Evolutionary conservation across 2,888 invertebrate genomes (phyloP).

Genomic region (Cosmopolites sordidus): DNA sequence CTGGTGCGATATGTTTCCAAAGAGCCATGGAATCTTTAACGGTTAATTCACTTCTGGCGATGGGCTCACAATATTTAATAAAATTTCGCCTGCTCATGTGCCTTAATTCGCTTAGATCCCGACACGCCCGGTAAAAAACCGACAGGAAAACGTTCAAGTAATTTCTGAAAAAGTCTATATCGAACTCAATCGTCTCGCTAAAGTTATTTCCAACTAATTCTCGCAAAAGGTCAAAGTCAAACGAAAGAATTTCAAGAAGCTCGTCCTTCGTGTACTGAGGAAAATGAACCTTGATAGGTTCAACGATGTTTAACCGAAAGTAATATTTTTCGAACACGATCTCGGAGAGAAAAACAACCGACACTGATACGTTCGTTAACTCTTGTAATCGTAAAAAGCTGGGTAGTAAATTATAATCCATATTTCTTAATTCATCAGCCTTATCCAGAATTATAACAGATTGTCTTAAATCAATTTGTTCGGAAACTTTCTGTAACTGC

Average conservation of each 20-base stretch:
- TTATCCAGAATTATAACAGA: conserved; percentile 73
- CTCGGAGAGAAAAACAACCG: conserved; percentile 72
- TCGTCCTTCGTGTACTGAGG: conserved; percentile 78
- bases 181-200: conserved; percentile 34
- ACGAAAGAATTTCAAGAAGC: conserved; percentile 50
- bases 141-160: conserved; percentile 79
- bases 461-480: conserved; percentile 47
- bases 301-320: conserved; percentile 62
- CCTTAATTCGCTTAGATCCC: conserved; percentile 78
- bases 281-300: conserved; percentile 71
- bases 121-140: conserved; percentile 78
- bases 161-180: conserved; percentile 63
- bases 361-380: conserved; percentile 65
- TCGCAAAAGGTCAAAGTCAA: conserved; percentile 43
- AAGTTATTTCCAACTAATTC: conserved; percentile 33
- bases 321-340: conserved; percentile 78
- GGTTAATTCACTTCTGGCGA: conserved; percentile 61
- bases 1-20: conserved; percentile 76
- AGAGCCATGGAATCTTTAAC: conserved; percentile 64
- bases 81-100: conserved; percentile 77
- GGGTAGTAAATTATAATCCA: conserved; percentile 70
- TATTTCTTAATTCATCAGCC: conserved; percentile 71
- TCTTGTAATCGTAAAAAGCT: conserved; percentile 71
- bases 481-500: conserved; percentile 38
- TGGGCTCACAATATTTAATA: conserved; percentile 73